Evolutionary conservation across 37 sponge, comb jelly and placozoan genomes (phyloP), one percentile per base, ranked within the genome.

Genomic region (Spongia lamella): DNA sequence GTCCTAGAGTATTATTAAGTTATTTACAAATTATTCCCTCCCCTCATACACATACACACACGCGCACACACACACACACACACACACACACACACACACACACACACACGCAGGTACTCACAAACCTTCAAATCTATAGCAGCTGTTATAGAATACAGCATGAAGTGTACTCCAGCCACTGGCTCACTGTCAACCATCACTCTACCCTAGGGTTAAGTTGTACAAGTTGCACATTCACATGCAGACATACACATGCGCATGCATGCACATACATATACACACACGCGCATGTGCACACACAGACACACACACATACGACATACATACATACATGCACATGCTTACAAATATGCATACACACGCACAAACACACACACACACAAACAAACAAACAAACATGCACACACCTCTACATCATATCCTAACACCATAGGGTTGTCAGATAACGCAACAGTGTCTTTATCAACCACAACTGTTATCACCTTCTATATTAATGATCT

Each of bases 371-470:
- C 59, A 27, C 74, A 55, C 35, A 55, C 74, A 55, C 59, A 14
- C 59, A 38, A n/a, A n/a, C n/a, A 22, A 4, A 4, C 65, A 33
- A n/a, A 4, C n/a, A 20, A n/a, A 22, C 65, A 11, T n/a, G 11
- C 21, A 68, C 69, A 7, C 60, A 88, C 95, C 27, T 69, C 75
- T 6, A 86, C 88, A 84, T 94, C 95, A 69, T 84, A 94, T 25
- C 91, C 91, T 1, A 71, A 54, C 25, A 94, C 83, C 17, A 32
- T 30, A 7, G 84, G 72, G 26, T 49, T 53, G 1, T 77, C 83
- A 35, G 49, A 22, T 14, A 86, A 56, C 22, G 39, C 73, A 3
- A 49, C 66, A 7, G 65, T 65, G 35, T 83, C 79, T 17, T 82
- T 58, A 39, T 49, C 59, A 17, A 60, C 60, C 1, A 72, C 79